Base-by-base conservation (phyloP, 2,797 vertebrate genomes). In the Rhyacichthys aspro region DNA sequence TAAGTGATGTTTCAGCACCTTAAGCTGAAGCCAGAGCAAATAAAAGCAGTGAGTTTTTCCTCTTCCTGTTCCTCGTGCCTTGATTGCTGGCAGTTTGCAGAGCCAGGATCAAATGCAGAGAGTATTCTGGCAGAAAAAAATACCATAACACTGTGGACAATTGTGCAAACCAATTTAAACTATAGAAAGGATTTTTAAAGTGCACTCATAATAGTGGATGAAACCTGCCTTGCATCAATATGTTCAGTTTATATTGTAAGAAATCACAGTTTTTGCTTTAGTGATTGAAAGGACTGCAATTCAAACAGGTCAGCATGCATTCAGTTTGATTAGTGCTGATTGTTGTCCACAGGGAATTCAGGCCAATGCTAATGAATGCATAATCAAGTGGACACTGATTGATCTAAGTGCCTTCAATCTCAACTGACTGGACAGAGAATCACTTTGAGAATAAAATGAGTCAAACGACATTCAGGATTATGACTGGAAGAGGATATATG, bases 391-490 rank as follows among this genome's bases (percentile, higher is more conserved):
- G 62, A 54, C 70, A 66, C 59, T 78, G 78, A 85, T 79, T 64
- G 63, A 83, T 82, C 46, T 50, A 44, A 66, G 58, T 41, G 63
- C 61, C 59, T 82, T 66, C 64, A 58, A 43, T 63, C 60, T 52
- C 56, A 64, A 67, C 54, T 63, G 79, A 79, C 62, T 70, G 79
- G 64, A 68, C 59, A 63, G 72, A 64, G 79, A 78, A 71, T 85
- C 39, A 53, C 75, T 86, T 55, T 75, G 64, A 59, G 60, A 77
- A 83, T 73, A 57, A 81, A 89, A 86, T 88, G 74, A 84, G 58
- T 79, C 79, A 82, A 88, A 86, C 87, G 80, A 67, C 72, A 72
- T 85, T 84, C 74, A 76, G 76, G 70, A 90, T 86, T 87, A 85
- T 78, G 70, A 70, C 76, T 58, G 55, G 72, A 86, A 76, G 60